Conservation (phyloP, 2,113 vertebrate genomes). For the Thomomys bottae region DNA sequence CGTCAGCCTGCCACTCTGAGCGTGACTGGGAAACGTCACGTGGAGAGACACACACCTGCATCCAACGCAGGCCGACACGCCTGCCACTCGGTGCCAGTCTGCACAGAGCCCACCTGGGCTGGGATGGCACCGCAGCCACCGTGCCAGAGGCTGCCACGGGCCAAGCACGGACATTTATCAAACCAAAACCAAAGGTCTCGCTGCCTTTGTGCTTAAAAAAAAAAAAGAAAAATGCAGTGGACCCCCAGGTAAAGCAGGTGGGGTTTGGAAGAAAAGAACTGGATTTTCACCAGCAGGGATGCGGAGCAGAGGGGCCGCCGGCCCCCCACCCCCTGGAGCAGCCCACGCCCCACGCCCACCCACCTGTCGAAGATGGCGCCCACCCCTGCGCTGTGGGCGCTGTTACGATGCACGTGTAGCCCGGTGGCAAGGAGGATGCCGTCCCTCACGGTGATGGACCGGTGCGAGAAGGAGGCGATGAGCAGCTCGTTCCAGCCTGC, state of each 20-base stretch:
- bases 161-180: accelerated
- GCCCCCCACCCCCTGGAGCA: too few relatives aligned
- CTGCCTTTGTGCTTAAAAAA: background rate
- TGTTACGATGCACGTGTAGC: slow-evolving; percentile 97
- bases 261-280: accelerated
- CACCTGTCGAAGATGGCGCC: slow-evolving; percentile 99
- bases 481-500: slow-evolving; percentile 99
- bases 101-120: accelerated
- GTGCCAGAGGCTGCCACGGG: accelerated
- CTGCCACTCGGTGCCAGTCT: accelerated
- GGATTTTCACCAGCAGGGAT: background rate
- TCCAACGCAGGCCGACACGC: accelerated
- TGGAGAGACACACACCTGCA: background rate
- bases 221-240: accelerated
- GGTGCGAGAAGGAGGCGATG: slow-evolving; percentile 98
- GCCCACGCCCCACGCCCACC: background rate
- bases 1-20: accelerated
- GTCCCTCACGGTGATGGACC: slow-evolving; percentile 97
- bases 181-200: too few relatives aligned
- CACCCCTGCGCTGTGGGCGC: slow-evolving; percentile 97
- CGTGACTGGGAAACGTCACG: accelerated
- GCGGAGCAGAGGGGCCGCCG: too few relatives aligned
- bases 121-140: accelerated
- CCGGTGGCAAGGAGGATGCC: slow-evolving; percentile 97
- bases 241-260: accelerated